Evolutionary conservation across 1,140 invertebrate genomes (phyloP), one percentile per base, ranked within the genome.

Genomic region (Atta cephalotes): DNA sequence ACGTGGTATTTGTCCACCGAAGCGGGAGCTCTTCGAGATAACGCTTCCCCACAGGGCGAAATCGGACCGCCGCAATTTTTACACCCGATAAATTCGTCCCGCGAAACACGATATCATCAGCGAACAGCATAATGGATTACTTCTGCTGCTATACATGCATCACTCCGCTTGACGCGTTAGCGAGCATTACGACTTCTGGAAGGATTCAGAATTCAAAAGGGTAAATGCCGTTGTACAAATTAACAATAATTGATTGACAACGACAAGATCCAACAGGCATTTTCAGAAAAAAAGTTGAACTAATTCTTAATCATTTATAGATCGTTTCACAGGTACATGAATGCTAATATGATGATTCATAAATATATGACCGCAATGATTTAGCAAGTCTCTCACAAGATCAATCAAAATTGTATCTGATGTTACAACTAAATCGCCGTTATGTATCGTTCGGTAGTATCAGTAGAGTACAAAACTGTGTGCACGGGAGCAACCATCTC

Each of bases 21-120:
- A 88, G 85, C 89, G 81, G 82, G 63, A 88, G 87, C 90, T 90
- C 84, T 77, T 92, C 90, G 88, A 93, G 93, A 94, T 94, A 92
- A 92, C 90, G 85, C 90, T 88, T 66, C 70, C 80, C n/a, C 60
- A 45, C 72, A 49, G 31, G 18, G 58, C 77, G 35, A 86, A 77
- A 53, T 66, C 76, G 74, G 66, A 80, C 39, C 81, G 25, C 60
- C 53, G 49, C 31, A 79, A 84, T 85, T 85, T 85, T 85, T 85
- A 66, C 74, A 63, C 84, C 39, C 88, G 88, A 89, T 89, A 89
- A 89, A 89, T 65, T 87, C 79, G 87, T 80, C 84, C 78, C 58
- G 66, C 84, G 86, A 87, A 91, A 91, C 78, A 51, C 51, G 80
- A 87, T 89, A 87, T 74, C 53, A 85, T 70, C 45, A 16, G 51